Base-by-base conservation (phyloP, 2,113 vertebrate genomes). In the Ondatra zibethicus region DNA sequence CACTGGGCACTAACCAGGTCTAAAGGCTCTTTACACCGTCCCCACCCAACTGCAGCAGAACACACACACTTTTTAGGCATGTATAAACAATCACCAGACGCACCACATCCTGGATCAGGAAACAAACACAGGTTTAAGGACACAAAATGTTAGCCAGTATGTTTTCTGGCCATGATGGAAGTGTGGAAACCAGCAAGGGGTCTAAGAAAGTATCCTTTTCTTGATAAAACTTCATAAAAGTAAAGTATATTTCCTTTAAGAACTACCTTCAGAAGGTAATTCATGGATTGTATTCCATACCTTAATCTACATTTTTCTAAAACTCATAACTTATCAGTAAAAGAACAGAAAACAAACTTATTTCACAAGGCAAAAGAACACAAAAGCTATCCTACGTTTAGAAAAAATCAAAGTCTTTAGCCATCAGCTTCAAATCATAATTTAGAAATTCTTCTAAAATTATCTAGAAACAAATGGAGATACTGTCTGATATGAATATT, bases 391-490 rank as follows among this genome's bases (percentile, higher is more conserved):
- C 58, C 50, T 42, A 86, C 76, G 29, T 72, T 94, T 52, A 94
- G 58, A 94, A 89, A 68, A 75, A 85, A 55, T 72, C 76, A 94
- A 65, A 82, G 36, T 82, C 45, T 70, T 94, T 63, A 42, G 81
- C 63, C 58, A 96, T n/a, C 65, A 93, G 66, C n/a, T 93, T 91
- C 82, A 86, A 95, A 14, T 65, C 90, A 89, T 82, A 82, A 47
- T 76, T 96, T 91, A 86, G 66, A 91, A 94, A 63, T 39, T 33
- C 29, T 91, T 92, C 5, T 21, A 68, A 89, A 76, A 84, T 81
- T 63, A 80, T 72, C 61, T 88, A 70, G 42, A 93, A 93, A 91
- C 50, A 84, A 94, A 77, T 84, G 17, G 23, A 55, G 10, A 80
- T 80, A 77, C 75, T 84, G 0, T 65, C 21, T 80, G 61, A 90